Evolutionary conservation across 2,888 invertebrate species (phyloP), one percentile per base, ranked within the genome.

Genomic region (Melanargia galathea): DNA sequence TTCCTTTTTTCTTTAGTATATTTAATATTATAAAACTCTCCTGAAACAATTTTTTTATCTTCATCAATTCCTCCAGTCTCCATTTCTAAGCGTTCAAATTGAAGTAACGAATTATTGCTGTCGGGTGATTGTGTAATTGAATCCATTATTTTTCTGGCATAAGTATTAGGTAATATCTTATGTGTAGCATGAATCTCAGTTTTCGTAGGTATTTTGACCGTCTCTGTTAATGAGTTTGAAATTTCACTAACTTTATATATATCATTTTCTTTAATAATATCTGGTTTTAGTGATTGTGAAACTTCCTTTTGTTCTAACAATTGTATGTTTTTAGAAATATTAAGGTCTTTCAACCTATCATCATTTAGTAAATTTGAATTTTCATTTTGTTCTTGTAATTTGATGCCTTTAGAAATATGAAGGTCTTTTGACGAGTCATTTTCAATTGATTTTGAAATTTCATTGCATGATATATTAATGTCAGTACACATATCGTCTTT

Each of bases 21-120:
- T 43, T 83, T 78, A 0, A 80, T 69, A 40, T 77, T 70, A 11
- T 69, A 64, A 58, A 82, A 79, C 33, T 66, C 65, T 4, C 69
- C 70, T 26, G 68, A 68, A 18, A 64, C 63, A 13, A 73, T 65
- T 51, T 64, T 7, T 64, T 62, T 69, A 7, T 74, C 67, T 13
- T 30, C 51, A 11, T 75, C 49, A 57, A 66, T 67, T 4, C 63
- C 61, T 7, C 76, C 79, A 0, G 82, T 65, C 46, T 78, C 84
- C 30, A 74, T 72, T 74, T 87, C 87, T 33, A 87, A 61, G 49
- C 80, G 76, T 69, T 88, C 87, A 64, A 88, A 88, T 49, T 86
- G 83, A 4, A 71, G 73, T 7, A 87, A 69, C 0, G 90, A 90
- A 59, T 70, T 77, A 43, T 87, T 79, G 60, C 75, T 79, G 11